phyloP scores from a whole-genome alignment of 2,113 vertebrate species.

The Brachyhypopomus occidentalis region DNA sequence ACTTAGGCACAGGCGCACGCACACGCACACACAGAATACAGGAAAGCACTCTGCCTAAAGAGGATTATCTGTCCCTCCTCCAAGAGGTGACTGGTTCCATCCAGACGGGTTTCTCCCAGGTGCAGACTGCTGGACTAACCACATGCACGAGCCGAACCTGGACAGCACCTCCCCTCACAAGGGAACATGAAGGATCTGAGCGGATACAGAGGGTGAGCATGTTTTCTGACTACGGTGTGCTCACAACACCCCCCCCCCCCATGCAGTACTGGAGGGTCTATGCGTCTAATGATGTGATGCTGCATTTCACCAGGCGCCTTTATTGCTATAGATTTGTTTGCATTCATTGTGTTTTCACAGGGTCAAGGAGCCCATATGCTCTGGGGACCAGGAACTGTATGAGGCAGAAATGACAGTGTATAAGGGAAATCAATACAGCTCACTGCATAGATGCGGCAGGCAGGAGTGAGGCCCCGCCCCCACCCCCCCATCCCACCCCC shows the following conservation, averaged over 20 bases:
- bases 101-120: conserved; percentile 64
- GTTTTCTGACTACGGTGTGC: no score
- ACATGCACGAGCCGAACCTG: background rate
- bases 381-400: background rate
- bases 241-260: no score
- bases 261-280: no score
- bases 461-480: background rate
- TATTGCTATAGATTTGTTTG: conserved; percentile 26
- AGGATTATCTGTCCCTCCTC: conserved; percentile 68
- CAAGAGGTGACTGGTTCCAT: conserved; percentile 65
- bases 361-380: background rate
- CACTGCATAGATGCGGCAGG: background rate
- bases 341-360: background rate
- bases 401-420: background rate
- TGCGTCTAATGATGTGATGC: no score
- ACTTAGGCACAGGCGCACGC: conserved; percentile 28
- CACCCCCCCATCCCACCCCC: no score
- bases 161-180: background rate
- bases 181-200: no score
- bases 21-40: conserved; percentile 45
- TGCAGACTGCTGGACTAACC: conserved; percentile 33
- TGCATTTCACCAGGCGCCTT: background rate
- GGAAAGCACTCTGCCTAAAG: conserved; percentile 62
- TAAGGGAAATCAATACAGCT: background rate
- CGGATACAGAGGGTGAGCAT: no score